Conservation (phyloP, 2,113 vertebrate species). For the Forbesichthys papilliferus region DNA sequence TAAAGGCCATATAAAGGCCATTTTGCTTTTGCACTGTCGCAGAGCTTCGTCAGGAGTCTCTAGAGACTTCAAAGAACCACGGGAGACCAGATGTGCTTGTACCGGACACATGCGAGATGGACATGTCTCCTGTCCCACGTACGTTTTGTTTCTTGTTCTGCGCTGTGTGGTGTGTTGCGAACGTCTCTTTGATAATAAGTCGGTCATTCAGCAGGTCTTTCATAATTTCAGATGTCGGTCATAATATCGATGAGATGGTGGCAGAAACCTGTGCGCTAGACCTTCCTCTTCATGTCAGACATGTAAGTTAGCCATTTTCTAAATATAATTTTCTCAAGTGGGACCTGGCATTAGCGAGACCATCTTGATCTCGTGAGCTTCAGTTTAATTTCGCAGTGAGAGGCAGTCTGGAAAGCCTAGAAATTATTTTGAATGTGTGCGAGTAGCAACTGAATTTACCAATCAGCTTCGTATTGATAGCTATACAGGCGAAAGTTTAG, state of each 20-base stretch:
- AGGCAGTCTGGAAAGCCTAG: no score
- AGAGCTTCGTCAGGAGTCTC: constrained; percentile 33
- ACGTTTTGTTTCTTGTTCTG: constrained; percentile 9
- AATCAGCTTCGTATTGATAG: no score
- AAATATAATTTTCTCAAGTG: background rate
- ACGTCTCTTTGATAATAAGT: background rate
- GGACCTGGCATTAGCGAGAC: no score
- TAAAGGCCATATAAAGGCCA: background rate
- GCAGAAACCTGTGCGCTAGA: constrained; percentile 86
- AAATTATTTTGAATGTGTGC: no score
- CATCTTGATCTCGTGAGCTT: no score
- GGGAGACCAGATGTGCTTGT: constrained; percentile 79
- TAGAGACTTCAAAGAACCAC: constrained; percentile 58
- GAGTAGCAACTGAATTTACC: no score
- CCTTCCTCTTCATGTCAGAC: constrained; percentile 64
- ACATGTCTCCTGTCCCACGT: constrained; percentile 67
- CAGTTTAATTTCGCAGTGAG: no score
- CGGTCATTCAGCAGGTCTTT: background rate
- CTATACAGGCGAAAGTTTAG: no score
- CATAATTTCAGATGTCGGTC: constrained; percentile 33
- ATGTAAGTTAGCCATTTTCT: constrained; percentile 61
- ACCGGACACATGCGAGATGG: constrained; percentile 85
- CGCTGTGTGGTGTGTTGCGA: background rate
- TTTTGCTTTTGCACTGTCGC: background rate
- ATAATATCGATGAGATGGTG: constrained; percentile 60